Base-by-base conservation (phyloP, 2,797 vertebrate genomes). In the Danio tinwini region DNA sequence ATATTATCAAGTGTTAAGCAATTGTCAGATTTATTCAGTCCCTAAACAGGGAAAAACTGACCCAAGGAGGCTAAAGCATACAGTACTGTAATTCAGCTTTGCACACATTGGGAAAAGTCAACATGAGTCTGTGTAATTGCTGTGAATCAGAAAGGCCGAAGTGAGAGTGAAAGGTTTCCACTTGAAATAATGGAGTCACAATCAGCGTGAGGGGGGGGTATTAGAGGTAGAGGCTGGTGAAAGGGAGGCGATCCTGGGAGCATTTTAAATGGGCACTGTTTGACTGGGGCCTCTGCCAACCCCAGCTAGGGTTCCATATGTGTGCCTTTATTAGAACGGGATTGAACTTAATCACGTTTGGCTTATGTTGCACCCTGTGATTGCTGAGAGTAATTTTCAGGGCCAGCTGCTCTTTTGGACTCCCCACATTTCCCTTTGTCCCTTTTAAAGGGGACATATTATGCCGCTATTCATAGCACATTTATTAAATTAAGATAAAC, bases 81-180 rank as follows among this genome's bases (percentile, higher is more conserved):
- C 17, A 19, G 17, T 72, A 78, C 65, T 8, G 59, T 50, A 29
- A 16, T 49, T 45, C 6, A 29, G 29, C 62, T 78, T 86, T 88
- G 89, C 92, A 90, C 81, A 87, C 78, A 90, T 92, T 93, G 92
- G 91, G 93, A 93, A 94, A 93, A 93, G 92, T 90, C 91, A 94
- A 93, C 91, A 94, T 44, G 2, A 85, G 49, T 78, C 83, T 17
- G 44, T 84, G 87, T 88, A 92, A 91, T 90, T 88, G 71, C 83
- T 86, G 88, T 87, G 83, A 87, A 89, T 92, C 86, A 88, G 86
- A 81, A 76, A 40, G 64, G 80, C 80, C 82, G 83, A 76, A 83
- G 39, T 70, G 39, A 49, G 63, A 78, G 69, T 8, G 58, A 87
- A 77, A 82, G 1, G 82, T 80, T 85, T 88, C 84, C 73, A 37